Evolutionary conservation across 2,113 vertebrate species (phyloP).

Genomic region (Alouatta palliata): DNA sequence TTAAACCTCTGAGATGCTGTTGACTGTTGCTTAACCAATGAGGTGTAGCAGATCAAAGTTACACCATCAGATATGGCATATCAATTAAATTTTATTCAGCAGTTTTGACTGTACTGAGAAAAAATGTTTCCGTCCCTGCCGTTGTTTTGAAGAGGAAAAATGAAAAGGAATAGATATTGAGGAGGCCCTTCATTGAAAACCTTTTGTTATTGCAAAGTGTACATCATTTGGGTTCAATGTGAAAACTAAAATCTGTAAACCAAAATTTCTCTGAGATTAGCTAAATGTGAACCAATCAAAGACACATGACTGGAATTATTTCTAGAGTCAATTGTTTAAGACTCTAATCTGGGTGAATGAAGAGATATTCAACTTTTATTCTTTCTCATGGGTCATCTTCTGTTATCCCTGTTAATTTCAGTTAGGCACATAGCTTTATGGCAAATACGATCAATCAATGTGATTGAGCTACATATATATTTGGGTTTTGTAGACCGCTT

Average conservation of each 20-base stretch:
- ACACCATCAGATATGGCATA: constrained; percentile 1
- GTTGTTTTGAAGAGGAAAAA: background rate
- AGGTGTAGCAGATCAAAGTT: constrained; percentile 9
- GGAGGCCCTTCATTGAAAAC: background rate
- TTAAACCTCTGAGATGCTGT: constrained; percentile 3
- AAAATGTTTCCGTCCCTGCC: background rate
- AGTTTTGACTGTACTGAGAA: background rate
- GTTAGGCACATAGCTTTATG: background rate
- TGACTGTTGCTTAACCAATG: background rate
- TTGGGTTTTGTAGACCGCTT: background rate
- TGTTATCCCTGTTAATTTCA: background rate
- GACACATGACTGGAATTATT: background rate
- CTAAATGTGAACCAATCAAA: background rate
- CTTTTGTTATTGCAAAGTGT: background rate
- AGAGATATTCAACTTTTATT: background rate
- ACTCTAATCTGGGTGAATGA: background rate
- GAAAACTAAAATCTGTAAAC: background rate
- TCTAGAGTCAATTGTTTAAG: background rate
- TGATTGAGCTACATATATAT: background rate
- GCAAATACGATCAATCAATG: background rate
- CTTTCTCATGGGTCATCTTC: background rate
- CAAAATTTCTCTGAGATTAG: background rate
- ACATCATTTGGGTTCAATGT: background rate
- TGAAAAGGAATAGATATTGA: background rate
- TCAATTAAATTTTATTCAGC: constrained; percentile 36